Conservation (phyloP, 1,140 invertebrate genomes). For the Ladona fulva region DNA sequence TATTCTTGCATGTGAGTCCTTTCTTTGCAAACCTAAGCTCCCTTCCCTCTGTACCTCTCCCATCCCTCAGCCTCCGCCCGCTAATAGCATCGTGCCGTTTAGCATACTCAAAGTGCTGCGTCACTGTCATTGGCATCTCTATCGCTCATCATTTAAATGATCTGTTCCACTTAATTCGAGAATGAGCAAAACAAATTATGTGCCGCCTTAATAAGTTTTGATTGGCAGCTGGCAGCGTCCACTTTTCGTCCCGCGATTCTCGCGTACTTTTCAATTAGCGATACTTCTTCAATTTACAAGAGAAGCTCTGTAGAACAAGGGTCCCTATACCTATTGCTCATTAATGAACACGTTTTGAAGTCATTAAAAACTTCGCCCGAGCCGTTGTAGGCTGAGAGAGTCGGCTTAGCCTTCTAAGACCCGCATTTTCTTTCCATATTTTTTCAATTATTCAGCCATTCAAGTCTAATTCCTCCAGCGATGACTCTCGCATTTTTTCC, state of each 20-base stretch:
- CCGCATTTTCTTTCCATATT: too few species aligned
- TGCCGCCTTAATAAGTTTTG: background rate
- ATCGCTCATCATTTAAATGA: background rate
- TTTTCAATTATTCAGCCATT: too few species aligned
- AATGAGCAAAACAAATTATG: constrained; percentile 6
- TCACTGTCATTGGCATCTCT: constrained; percentile 8
- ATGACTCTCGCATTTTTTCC: too few species aligned
- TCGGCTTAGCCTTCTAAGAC: too few species aligned
- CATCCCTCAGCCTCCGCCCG: background rate
- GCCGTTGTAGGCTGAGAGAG: too few species aligned
- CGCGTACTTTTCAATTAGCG: constrained; percentile 4
- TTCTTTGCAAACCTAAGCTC: background rate
- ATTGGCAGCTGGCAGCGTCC: background rate
- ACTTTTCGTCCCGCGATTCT: background rate
- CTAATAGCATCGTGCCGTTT: background rate
- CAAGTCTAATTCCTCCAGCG: too few species aligned
- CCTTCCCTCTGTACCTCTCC: background rate
- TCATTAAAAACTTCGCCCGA: too few species aligned
- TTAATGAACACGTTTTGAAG: too few species aligned
- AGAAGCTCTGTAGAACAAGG: too few species aligned
- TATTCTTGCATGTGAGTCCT: too few species aligned
- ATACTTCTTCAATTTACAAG: background rate
- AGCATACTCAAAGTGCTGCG: background rate
- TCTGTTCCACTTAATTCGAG: background rate
- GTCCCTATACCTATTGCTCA: too few species aligned